These are phyloP conservation scores for Loripinus fragilis DNA, from an alignment of 2,888 invertebrate species.

Conservation along the genomic window DNA sequence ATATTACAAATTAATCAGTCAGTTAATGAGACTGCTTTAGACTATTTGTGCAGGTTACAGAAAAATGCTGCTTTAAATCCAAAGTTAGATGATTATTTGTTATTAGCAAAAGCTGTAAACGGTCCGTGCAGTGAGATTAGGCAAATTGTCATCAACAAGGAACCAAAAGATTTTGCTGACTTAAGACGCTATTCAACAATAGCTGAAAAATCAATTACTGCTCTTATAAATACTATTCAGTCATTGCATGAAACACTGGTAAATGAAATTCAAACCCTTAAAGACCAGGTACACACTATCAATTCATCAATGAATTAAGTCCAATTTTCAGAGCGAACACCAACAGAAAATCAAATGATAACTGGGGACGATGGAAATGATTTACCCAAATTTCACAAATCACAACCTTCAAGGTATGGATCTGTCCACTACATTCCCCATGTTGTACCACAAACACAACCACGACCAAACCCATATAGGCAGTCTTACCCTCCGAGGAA, in stretches of 20 bases:
- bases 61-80: neutral
- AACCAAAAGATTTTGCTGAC: constrained; percentile 22
- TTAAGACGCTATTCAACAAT: constrained; percentile 11
- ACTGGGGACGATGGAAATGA: neutral
- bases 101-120: constrained; percentile 21
- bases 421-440: neutral
- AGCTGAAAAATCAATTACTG: constrained; percentile 21
- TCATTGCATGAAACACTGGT: constrained; percentile 10
- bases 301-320: no score
- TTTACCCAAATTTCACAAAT: neutral
- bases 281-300: neutral
- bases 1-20: no score
- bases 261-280: neutral
- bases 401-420: neutral
- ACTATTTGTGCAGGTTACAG: constrained; percentile 16
- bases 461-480: neutral
- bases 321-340: no score
- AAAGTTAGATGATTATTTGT: constrained; percentile 2
- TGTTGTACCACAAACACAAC: neutral
- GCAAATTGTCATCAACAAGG: constrained; percentile 19
- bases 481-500: neutral
- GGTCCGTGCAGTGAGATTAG: constrained; percentile 4
- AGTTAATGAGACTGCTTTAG: neutral
- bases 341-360: neutral
- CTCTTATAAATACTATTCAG: neutral